Conservation (phyloP, 2,113 vertebrate genomes). For the Cyrtonyx montezumae region DNA sequence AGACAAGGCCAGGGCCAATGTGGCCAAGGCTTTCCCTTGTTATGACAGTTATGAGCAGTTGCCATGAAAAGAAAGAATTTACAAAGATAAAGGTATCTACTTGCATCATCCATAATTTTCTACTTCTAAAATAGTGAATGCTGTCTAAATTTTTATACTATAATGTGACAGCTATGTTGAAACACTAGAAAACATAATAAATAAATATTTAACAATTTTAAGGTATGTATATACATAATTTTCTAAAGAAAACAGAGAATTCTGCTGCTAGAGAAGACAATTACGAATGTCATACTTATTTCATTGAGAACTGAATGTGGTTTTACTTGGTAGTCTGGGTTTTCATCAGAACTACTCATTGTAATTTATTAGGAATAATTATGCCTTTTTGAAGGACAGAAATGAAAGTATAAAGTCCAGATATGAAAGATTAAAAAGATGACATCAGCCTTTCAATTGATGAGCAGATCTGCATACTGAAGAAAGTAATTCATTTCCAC, state of each 20-base stretch:
- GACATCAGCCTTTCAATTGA: slow-evolving; percentile 19
- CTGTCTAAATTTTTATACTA: background rate
- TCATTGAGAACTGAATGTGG: background rate
- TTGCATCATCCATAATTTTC: background rate
- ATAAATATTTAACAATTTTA: background rate
- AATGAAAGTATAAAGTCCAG: background rate
- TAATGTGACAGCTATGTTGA: background rate
- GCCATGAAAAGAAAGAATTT: background rate
- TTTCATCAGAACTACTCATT: background rate
- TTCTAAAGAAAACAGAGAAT: background rate
- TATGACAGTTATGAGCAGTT: background rate
- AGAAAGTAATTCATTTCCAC: slow-evolving; percentile 34
- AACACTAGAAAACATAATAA: background rate
- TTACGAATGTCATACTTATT: background rate
- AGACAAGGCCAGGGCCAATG: background rate
- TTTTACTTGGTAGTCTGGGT: background rate
- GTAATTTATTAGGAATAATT: background rate
- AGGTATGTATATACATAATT: background rate
- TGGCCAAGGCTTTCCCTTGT: no score
- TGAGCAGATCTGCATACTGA: slow-evolving; percentile 3
- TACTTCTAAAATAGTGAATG: background rate
- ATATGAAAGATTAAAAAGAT: slow-evolving; percentile 27
- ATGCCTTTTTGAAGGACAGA: background rate
- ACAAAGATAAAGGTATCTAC: background rate
- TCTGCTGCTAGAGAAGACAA: background rate